Base-by-base conservation (phyloP, 2,113 vertebrate genomes). In the Verasper variegatus region DNA sequence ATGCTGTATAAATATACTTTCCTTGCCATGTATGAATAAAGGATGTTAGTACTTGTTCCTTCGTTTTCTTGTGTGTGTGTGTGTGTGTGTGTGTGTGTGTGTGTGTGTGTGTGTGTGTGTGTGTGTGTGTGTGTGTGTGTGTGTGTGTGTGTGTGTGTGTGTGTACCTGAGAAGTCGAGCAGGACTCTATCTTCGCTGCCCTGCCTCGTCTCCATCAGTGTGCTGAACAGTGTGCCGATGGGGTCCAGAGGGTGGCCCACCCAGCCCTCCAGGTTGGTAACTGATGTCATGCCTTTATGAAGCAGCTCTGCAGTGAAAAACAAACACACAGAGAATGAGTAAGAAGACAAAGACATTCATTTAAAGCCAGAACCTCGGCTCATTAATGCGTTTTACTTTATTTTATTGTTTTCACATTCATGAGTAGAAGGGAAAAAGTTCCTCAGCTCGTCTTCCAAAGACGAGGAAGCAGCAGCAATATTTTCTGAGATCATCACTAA, bases 241-340 rank as follows among this genome's bases (percentile, higher is more conserved):
- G 98, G 98, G 71, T 99, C 97, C 89, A 99, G 85, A 4, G 98
- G 98, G 84, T 99, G 98, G 51, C 98, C 98, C 71, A 99, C 98
- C 97, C 98, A 99, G 63, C 98, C 97, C 94, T 99, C 98, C 76
- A 96, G 90, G 92, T 97, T 99, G 0, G 95, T 97, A 89, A 98
- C 89, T 11, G 96, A 97, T 4, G 96, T 99, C 52, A 95, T 78
- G 59, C 95, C 97, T 95, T 95, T 97, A 86, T 96, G 95, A 54
- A 97, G 94, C 81, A 97, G 93, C 78, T 98, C 97, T 98, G 84
- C 20, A 72, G 61, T 13, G 4, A 65, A 31, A 71, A n/a, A 57
- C 47, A 54, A 8, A n/a, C n/a, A 40, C 49, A 26, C 4, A 9
- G 3, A 31, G 9, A 11, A 18, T 10, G 58, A 64, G 31, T 47